Conservation (phyloP, 2,113 vertebrate species). For the Manacus vitellinus region DNA sequence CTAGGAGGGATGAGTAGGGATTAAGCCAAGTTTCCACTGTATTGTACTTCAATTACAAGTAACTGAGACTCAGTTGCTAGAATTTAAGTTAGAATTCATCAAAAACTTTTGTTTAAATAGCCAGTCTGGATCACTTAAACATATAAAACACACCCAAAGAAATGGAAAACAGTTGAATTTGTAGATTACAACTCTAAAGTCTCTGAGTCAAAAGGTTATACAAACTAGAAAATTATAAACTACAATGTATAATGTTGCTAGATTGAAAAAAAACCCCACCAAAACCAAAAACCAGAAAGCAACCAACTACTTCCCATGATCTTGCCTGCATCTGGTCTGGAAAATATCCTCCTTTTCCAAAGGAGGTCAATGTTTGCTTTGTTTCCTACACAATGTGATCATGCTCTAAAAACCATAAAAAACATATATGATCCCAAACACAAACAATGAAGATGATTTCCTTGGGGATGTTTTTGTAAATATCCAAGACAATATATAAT, state of each 20-base stretch:
- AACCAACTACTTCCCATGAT: neutral
- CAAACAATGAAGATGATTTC: neutral
- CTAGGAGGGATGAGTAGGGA: neutral
- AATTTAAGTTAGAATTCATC: neutral
- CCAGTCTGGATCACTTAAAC: neutral
- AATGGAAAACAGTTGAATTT: neutral
- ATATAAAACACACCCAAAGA: neutral
- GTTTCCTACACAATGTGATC: neutral
- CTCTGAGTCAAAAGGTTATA: neutral
- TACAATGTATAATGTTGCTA: neutral
- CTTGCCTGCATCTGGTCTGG: neutral
- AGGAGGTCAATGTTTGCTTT: neutral
- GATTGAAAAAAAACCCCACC: neutral
- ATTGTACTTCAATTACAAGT: neutral
- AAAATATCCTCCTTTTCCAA: neutral
- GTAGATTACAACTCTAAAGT: neutral
- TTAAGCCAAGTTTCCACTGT: neutral
- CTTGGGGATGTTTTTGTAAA: neutral
- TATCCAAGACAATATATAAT: neutral
- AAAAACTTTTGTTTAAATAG: neutral
- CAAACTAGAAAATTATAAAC: neutral
- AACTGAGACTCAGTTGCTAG: neutral
- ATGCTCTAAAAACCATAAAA: neutral
- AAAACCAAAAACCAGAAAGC: neutral
- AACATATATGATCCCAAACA: neutral